Conservation (phyloP, 2,888 invertebrate species). For the Buathra laborator region DNA sequence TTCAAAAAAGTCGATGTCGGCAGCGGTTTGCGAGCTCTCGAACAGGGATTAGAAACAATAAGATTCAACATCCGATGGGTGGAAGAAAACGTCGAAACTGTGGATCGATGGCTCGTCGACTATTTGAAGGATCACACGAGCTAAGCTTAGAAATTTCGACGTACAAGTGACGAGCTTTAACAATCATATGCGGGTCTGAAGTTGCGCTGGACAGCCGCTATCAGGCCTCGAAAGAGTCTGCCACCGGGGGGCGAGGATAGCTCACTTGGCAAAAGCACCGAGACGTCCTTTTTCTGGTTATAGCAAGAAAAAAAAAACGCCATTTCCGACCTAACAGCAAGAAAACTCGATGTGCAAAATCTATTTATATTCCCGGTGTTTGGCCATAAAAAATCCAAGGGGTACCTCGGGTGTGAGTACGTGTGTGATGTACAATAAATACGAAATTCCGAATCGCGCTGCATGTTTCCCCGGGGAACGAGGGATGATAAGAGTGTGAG, state of each 20-base stretch:
- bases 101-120: slow-evolving; percentile 86
- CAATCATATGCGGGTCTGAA: slow-evolving; percentile 56
- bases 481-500: slow-evolving; percentile 35
- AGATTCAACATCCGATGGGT: slow-evolving; percentile 94
- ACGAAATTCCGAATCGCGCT: slow-evolving; percentile 58
- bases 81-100: slow-evolving; percentile 86
- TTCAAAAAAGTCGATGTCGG: slow-evolving; percentile 87
- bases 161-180: slow-evolving; percentile 67
- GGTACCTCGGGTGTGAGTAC: slow-evolving; percentile 26
- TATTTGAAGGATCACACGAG: slow-evolving; percentile 76
- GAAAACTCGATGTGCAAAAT: slow-evolving; percentile 33
- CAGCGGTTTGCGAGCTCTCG: slow-evolving; percentile 88
- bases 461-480: slow-evolving; percentile 25
- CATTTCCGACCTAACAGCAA: slow-evolving; percentile 23
- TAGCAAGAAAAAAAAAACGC: slow-evolving; percentile 22
- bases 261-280: slow-evolving; percentile 11
- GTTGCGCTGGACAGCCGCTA: slow-evolving; percentile 43
- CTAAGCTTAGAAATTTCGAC: slow-evolving; percentile 59
- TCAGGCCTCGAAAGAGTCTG: slow-evolving; percentile 17
- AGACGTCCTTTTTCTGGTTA: slow-evolving; percentile 14
- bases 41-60: slow-evolving; percentile 92
- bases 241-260: not conserved
- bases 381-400: slow-evolving; percentile 34
- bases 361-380: slow-evolving; percentile 21
- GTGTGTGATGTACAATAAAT: slow-evolving; percentile 69